Evolutionary conservation across 2,797 vertebrate genomes (phyloP), one percentile per base, ranked within the genome.

Genomic region (Melanitta fusca): DNA sequence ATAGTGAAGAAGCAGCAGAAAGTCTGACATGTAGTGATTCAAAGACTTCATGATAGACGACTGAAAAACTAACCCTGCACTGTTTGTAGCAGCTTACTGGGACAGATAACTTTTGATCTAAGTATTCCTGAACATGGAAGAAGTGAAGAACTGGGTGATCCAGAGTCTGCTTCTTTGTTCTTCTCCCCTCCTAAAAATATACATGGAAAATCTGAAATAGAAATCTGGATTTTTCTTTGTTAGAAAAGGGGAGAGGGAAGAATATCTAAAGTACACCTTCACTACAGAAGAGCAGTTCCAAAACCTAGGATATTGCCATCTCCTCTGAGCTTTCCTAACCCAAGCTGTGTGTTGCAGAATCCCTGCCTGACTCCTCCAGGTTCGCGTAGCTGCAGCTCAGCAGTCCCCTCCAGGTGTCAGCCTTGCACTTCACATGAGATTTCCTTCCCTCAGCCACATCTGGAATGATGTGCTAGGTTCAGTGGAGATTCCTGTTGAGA

Each of bases 331-430:
- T 64, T 68, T 77, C 57, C 64, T 30, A 73, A 28, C 18, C 17
- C 38, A 45, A 47, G 27, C 27, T 24, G 80, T 8, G 49, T 27
- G 80, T 27, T 78, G 39, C 65, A 53, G 66, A 58, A 34, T 68
- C 66, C 36, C n/a, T 0, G 1, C 4, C 62, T 11, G 5, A 28
- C 64, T 91, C 58, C n/a, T n/a, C 28, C 53, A 34, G 45, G 3
- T 65, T 81, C 16, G 39, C 25, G 27, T 8, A 5, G 25, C 45
- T 89, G 81, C 88, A 77, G 56, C 82, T 56, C 16, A 13, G 6
- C 79, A 80, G 32, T 95, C 54, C 96, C 97, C 98, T 98, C 91
- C 96, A 97, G 97, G 94, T 97, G 97, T 98, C 97, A 97, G 97
- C 70, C 97, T 97, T 97, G 95, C 91, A 88, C 95, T 96, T 97